phyloP scores from a whole-genome alignment of 2,797 vertebrate species.

The Clarias platycephalus region DNA sequence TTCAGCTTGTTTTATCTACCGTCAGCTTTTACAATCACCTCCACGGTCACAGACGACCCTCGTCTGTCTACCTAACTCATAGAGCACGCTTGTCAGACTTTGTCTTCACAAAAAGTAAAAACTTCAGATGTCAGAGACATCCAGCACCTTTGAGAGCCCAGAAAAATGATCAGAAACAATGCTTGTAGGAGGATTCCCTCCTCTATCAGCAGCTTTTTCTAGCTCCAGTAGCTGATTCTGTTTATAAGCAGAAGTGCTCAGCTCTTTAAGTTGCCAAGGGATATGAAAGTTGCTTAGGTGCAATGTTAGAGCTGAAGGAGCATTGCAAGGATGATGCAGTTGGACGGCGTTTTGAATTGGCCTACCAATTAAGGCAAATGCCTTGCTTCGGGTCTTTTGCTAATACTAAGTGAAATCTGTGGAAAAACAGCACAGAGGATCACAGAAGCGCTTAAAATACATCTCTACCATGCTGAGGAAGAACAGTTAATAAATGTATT shows the following conservation, averaged over 20 bases:
- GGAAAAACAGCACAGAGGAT: not conserved
- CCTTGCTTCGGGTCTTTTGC: constrained; percentile 37
- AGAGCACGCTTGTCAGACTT: constrained; percentile 45
- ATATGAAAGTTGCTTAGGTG: constrained; percentile 32
- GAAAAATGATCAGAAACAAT: constrained; percentile 50
- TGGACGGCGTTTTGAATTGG: constrained; percentile 20
- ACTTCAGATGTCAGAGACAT: constrained; percentile 1
- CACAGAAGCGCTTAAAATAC: not conserved
- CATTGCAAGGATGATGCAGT: constrained; percentile 15
- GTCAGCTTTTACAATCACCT: constrained; percentile 51
- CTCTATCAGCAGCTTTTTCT: constrained; percentile 45
- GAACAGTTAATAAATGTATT: constrained; percentile 52
- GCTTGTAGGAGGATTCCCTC: constrained; percentile 48
- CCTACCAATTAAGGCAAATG: constrained; percentile 26
- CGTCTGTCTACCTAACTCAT: constrained; percentile 43
- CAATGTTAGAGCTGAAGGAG: constrained; percentile 41
- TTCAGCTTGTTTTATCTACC: constrained; percentile 42
- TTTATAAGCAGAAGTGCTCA: constrained; percentile 32
- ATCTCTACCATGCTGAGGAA: constrained; percentile 20
- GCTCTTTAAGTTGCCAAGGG: constrained; percentile 37
- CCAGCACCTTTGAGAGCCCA: not conserved
- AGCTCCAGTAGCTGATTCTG: constrained; percentile 40
- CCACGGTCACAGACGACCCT: constrained; percentile 33
- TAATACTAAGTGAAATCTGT: not conserved
- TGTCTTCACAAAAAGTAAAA: constrained; percentile 35